Conservation (phyloP, 2,113 vertebrate genomes). For the Dromas ardeola region DNA sequence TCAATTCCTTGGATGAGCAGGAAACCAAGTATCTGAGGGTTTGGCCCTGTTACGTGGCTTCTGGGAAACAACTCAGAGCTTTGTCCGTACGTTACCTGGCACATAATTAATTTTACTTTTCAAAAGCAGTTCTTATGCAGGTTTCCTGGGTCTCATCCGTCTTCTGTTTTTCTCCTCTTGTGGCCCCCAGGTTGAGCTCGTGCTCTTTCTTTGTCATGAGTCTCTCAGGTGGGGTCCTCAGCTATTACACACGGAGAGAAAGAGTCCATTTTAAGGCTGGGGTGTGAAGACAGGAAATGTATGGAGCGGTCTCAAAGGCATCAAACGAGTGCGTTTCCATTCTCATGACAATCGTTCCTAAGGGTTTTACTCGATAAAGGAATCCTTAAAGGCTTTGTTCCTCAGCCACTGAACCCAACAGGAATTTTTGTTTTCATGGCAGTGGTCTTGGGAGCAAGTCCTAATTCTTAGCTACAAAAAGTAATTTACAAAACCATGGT, state of each 20-base stretch:
- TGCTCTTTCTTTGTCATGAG: too few relatives aligned
- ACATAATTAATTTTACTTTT: background rate
- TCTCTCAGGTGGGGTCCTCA: background rate
- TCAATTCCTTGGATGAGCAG: background rate
- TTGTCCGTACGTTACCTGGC: background rate
- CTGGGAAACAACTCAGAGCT: background rate
- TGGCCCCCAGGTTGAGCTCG: background rate
- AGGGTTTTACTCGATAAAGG: background rate
- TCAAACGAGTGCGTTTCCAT: background rate
- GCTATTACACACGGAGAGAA: background rate
- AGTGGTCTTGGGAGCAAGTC: background rate
- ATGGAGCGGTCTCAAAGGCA: background rate
- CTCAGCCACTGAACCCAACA: background rate
- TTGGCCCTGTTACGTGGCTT: background rate
- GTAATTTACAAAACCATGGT: background rate
- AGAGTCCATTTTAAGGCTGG: background rate
- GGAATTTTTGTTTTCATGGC: background rate
- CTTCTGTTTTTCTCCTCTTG: background rate
- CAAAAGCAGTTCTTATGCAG: background rate
- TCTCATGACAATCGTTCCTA: background rate
- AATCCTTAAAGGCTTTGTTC: background rate
- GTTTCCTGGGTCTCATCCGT: background rate
- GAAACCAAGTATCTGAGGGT: background rate
- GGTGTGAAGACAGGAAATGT: too few relatives aligned
- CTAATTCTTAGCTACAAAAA: background rate